Evolutionary conservation across 2,797 vertebrate genomes (phyloP).

Genomic region (Meda fulgida): DNA sequence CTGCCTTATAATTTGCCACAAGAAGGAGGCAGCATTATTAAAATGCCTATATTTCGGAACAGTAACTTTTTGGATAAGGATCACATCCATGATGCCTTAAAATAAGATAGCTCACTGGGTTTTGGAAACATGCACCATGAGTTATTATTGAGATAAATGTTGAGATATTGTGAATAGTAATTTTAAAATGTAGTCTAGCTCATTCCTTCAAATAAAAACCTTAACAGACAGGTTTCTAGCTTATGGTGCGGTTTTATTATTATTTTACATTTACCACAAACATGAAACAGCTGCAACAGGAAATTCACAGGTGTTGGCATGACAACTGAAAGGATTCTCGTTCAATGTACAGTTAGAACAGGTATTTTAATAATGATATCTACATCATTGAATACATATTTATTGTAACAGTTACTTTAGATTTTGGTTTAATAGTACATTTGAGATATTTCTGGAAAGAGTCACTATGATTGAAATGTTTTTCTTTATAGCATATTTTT

Average conservation of each 20-base stretch:
- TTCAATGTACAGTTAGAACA: background rate
- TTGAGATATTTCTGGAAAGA: background rate
- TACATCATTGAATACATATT: background rate
- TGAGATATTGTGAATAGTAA: conserved; percentile 34
- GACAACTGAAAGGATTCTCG: background rate
- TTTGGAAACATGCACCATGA: background rate
- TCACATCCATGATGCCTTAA: background rate
- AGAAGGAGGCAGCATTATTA: background rate
- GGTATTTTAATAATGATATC: background rate
- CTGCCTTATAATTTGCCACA: background rate
- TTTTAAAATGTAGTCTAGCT: conserved; percentile 29
- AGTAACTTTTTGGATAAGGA: background rate
- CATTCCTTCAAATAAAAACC: conserved; percentile 35
- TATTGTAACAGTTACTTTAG: background rate
- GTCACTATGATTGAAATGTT: background rate
- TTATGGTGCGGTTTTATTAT: conserved; percentile 41
- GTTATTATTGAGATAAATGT: background rate
- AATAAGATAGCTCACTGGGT: background rate
- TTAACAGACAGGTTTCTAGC: conserved; percentile 33
- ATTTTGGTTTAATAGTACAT: background rate
- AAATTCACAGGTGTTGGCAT: conserved; percentile 30
- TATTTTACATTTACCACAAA: conserved; percentile 44
- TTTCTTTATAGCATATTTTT: background rate
- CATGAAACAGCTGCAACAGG: conserved; percentile 32
- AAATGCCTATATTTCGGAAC: background rate